Evolutionary conservation across 2,797 vertebrate species (phyloP), one percentile per base, ranked within the genome.

Genomic region (Anas acuta): DNA sequence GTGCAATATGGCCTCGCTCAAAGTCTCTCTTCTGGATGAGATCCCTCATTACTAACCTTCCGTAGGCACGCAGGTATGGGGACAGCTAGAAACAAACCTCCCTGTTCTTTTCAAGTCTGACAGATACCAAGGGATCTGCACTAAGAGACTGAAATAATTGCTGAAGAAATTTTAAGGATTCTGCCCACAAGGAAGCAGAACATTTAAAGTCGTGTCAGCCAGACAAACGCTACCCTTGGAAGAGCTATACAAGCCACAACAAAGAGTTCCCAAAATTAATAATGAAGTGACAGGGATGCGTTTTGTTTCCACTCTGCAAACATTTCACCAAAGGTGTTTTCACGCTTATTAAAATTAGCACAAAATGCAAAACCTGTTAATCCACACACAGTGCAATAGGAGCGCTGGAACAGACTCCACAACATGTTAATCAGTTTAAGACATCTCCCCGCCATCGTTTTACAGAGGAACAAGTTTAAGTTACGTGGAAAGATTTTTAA

Each of bases 321-420:
- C 37, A 15, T 78, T 90, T 84, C 71, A 82, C 37, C 33, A 28
- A 92, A 80, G 30, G 26, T 70, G 57, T 72, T 91, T 67, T 79
- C 56, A 47, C 71, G 74, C 71, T 90, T 84, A 87, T 90, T 91
- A 84, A 90, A 79, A 84, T 94, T 35, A 89, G 37, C 54, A 84
- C 54, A 78, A 77, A 95, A 94, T 65, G 71, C n/a, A 93, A 91
- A 95, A 90, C 88, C 64, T 96, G 88, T 92, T 94, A 92, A 92
- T 87, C 80, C 64, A 90, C 83, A 58, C 60, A 79, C 47, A 87
- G 23, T 19, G 35, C n/a, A 86, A 1, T n/a, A 76, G 25, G 35
- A 60, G 64, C 57, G 13, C 62, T 90, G 21, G 26, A 90, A 90
- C 54, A 95, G 53, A 92, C 74, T 89, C 39, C 49, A 79, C 26